Base-by-base conservation (phyloP, 1,140 invertebrate genomes). In the Mercenaria mercenaria region DNA sequence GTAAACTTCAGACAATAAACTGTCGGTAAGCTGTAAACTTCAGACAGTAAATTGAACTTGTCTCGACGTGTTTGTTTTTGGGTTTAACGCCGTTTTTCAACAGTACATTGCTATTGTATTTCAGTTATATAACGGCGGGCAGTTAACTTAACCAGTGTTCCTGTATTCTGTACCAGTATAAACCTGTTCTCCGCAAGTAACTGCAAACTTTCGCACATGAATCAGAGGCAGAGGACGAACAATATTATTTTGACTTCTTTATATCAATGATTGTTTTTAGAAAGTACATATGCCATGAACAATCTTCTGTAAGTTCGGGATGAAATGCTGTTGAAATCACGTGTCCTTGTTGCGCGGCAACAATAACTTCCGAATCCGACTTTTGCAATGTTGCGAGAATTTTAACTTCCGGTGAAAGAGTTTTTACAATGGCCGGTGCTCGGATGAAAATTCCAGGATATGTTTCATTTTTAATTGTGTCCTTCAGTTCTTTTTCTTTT, bases 301-400 rank as follows among this genome's bases (percentile, higher is more conserved):
- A 84, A 50, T 95, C 94, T 32, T 93, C 93, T 13, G 94, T 94
- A 6, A 95, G 80, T 88, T 95, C 94, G 0, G 94, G 94, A 61
- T 95, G 94, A 79, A 95, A 95, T 0, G 94, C 93, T 23, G 94
- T 95, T 1, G 93, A 92, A 23, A 95, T 80, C 1, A 95, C 56
- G 74, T 93, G 93, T 13, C 88, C 92, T 88, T 95, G 93, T 90
- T 91, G 90, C 18, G 93, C 92, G 20, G 93, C 94, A 32, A 95
- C 94, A 56, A 94, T 92, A 0, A 93, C 92, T 11, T 69, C 83
- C 1, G 69, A 64, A 8, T 85, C 56, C 20, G 83, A 50, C 20
- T 91, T 85, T 59, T 77, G 26, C 26, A 93, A 37, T 15, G 91
- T 90, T 20, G 93, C 94, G 26, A 95, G 86, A 10, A 94, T 91